Evolutionary conservation across 2,113 vertebrate species (phyloP).

Genomic region (Mustelus asterias): DNA sequence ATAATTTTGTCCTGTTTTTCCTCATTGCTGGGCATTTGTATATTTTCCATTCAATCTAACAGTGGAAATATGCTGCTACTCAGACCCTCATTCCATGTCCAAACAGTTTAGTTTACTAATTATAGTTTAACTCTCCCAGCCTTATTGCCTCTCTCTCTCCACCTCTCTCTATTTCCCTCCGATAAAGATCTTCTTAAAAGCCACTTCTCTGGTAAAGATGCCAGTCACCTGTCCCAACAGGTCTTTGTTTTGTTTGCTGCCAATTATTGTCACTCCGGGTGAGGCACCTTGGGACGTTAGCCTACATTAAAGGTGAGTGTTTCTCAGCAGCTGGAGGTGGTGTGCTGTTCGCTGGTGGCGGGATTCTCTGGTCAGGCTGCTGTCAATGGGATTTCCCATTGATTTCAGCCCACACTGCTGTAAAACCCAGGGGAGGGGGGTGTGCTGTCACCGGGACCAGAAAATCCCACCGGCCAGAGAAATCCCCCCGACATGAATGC

Average conservation of each 20-base stretch:
- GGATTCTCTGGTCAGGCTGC: no score
- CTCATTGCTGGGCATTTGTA: not conserved
- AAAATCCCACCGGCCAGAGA: no score
- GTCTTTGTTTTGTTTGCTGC: not conserved
- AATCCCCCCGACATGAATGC: not conserved
- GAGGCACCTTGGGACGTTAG: not conserved
- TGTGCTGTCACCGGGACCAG: no score
- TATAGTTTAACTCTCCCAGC: not conserved
- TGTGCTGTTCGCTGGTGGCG: no score
- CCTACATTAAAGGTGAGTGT: not conserved
- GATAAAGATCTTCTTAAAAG: not conserved
- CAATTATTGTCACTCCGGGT: not conserved
- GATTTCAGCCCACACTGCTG: no score
- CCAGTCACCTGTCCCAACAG: not conserved
- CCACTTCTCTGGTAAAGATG: not conserved
- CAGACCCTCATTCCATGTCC: not conserved
- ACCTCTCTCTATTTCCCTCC: not conserved
- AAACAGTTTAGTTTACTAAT: not conserved
- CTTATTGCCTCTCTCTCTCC: not conserved
- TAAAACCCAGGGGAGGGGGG: no score
- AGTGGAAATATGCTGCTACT: not conserved
- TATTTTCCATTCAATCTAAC: not conserved
- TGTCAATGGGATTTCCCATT: no score
- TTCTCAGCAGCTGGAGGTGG: no score
- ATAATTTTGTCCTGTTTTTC: not conserved